Evolutionary conservation across 2,888 invertebrate genomes (phyloP).

Genomic region (Acanthococcus lagerstroemiae): DNA sequence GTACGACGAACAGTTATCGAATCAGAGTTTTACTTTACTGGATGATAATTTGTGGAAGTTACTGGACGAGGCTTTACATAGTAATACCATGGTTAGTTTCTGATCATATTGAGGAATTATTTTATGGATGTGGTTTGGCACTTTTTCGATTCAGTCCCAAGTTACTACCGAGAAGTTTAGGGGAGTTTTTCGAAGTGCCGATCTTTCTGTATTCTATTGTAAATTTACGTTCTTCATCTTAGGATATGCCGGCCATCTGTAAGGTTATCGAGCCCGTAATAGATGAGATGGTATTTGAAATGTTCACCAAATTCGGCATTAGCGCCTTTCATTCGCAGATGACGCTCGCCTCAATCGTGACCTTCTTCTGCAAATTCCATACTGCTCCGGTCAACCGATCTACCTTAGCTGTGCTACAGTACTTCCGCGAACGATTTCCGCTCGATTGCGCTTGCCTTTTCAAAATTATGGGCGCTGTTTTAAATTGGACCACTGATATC

Average conservation of each 20-base stretch:
- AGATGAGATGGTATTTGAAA: conserved; percentile 20
- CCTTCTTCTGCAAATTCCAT: conserved; percentile 22
- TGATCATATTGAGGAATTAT: no score
- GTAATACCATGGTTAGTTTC: conserved; percentile 16
- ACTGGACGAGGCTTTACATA: conserved; percentile 13
- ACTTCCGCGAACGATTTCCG: conserved; percentile 15
- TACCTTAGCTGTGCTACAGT: not conserved
- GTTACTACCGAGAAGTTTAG: no score
- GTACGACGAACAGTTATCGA: conserved; percentile 20
- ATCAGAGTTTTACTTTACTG: conserved; percentile 21
- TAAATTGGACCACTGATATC: not conserved
- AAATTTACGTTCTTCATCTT: not conserved
- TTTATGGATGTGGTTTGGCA: no score
- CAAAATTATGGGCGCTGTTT: conserved; percentile 11
- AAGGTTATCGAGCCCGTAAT: conserved; percentile 11
- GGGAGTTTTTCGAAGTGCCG: no score
- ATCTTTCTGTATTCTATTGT: not conserved
- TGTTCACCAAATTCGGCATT: conserved; percentile 25
- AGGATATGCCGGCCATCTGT: conserved; percentile 8
- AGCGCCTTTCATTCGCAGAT: conserved; percentile 19
- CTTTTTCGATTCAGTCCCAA: no score
- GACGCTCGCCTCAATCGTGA: conserved; percentile 10
- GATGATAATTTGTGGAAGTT: conserved; percentile 24
- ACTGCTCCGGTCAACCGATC: conserved; percentile 8
- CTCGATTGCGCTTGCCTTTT: conserved; percentile 5